These are phyloP conservation scores for Aplocera efformata DNA, from an alignment of 2,888 invertebrate species.

Conservation along the genomic window DNA sequence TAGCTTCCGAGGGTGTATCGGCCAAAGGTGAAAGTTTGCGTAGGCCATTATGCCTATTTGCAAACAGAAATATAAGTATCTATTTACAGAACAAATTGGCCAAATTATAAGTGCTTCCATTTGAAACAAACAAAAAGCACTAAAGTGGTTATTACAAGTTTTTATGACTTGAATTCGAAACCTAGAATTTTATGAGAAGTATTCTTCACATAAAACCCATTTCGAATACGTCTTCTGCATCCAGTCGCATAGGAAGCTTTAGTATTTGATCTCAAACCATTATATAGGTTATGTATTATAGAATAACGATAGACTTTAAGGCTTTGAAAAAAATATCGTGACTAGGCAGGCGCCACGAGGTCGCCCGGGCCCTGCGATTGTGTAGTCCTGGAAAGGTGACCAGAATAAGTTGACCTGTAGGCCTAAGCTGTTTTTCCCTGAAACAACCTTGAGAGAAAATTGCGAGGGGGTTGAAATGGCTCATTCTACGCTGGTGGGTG, in stretches of 20 bases:
- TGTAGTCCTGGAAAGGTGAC: conserved; percentile 63
- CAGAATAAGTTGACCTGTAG: conserved; percentile 48
- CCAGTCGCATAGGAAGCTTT: conserved; percentile 4
- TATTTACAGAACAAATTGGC: conserved; percentile 1
- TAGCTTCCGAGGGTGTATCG: conserved; percentile 9
- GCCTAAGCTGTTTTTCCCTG: conserved; percentile 40
- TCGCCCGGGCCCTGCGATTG: conserved; percentile 65
- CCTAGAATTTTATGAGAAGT: too few relatives aligned
- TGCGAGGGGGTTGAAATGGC: conserved; percentile 28
- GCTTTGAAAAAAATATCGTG: conserved; percentile 71
- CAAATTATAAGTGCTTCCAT: conserved; percentile 5
- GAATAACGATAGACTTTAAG: conserved; percentile 57
- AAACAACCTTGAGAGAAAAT: conserved; percentile 18
- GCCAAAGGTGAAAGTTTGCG: conserved; percentile 7
- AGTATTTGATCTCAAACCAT: conserved; percentile 32
- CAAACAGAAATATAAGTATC: conserved; percentile 8
- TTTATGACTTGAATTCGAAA: too few relatives aligned
- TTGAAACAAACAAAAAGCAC: conserved; percentile 1
- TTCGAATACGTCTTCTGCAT: too few relatives aligned
- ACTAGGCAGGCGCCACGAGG: conserved; percentile 76
- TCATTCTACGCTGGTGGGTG: conserved; percentile 49
- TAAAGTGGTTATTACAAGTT: neutral
- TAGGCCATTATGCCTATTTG: conserved; percentile 8
- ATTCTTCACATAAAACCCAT: too few relatives aligned
- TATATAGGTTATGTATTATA: conserved; percentile 35